Conservation (phyloP, 1,140 invertebrate species). For the Steinernema feltiae region DNA sequence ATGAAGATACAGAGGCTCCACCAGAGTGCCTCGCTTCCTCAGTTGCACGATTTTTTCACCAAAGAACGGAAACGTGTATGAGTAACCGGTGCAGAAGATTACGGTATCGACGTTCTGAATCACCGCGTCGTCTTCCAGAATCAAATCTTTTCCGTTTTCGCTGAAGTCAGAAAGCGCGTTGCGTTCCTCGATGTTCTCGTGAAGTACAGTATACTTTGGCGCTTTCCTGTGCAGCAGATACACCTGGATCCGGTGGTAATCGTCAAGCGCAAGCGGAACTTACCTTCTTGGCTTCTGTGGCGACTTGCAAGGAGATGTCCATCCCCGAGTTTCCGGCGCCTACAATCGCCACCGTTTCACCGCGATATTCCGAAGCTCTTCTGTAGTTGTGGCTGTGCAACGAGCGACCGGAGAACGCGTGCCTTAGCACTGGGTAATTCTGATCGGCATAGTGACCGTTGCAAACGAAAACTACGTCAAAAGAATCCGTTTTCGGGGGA, state of each 20-base stretch:
- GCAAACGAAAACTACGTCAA: constrained; percentile 49
- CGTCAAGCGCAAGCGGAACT: not conserved
- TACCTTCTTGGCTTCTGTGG: constrained; percentile 65
- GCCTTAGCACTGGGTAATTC: constrained; percentile 65
- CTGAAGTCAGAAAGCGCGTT: not conserved
- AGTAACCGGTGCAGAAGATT: constrained; percentile 62
- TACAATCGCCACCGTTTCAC: constrained; percentile 69
- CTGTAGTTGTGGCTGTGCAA: constrained; percentile 82
- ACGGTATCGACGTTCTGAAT: constrained; percentile 56
- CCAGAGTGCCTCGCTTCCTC: constrained; percentile 69
- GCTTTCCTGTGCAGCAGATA: constrained; percentile 24
- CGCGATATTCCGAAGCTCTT: constrained; percentile 65
- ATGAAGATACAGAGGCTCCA: constrained; percentile 79
- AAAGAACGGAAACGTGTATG: constrained; percentile 59
- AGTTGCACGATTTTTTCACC: constrained; percentile 54
- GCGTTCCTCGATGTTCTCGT: constrained; percentile 23
- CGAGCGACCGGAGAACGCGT: constrained; percentile 68
- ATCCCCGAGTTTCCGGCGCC: constrained; percentile 78
- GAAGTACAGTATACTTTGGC: constrained; percentile 22
- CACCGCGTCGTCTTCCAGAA: constrained; percentile 26
- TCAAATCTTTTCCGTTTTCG: constrained; percentile 17
- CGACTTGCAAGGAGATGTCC: constrained; percentile 74
- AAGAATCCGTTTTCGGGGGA: constrained; percentile 25
- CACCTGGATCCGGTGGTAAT: constrained; percentile 15
- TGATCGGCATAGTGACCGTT: constrained; percentile 65